These are phyloP conservation scores for Camelus dromedarius DNA, from an alignment of 2,113 vertebrate species.

Conservation along the genomic window DNA sequence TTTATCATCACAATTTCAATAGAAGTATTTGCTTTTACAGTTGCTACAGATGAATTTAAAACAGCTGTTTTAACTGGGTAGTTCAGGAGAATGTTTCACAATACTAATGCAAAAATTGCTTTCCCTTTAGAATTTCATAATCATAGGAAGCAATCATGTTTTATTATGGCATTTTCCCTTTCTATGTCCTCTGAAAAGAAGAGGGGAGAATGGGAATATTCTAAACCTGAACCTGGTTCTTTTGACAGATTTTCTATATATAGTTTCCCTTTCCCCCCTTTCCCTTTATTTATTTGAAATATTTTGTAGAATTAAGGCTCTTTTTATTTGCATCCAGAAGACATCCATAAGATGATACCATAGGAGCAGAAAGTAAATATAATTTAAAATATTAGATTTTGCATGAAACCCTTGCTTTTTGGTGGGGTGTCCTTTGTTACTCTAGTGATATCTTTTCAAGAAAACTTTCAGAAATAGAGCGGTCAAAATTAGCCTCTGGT, in stretches of 20 bases:
- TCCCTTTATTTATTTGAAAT: not conserved
- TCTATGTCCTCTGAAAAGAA: slow-evolving; percentile 60
- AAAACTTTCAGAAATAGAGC: slow-evolving; percentile 64
- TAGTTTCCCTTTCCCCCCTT: not conserved
- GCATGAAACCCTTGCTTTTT: not conserved
- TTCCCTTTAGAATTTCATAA: slow-evolving; percentile 63
- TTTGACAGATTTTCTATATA: slow-evolving; percentile 53
- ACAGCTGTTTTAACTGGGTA: slow-evolving; percentile 2
- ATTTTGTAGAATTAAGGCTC: not conserved
- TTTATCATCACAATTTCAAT: slow-evolving; percentile 80
- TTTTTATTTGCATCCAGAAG: slow-evolving; percentile 30
- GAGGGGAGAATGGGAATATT: slow-evolving; percentile 7
- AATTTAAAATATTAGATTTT: slow-evolving; percentile 40
- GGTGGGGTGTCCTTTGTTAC: not conserved
- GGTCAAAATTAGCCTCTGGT: slow-evolving; percentile 58
- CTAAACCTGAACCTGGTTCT: not conserved
- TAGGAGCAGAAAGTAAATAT: slow-evolving; percentile 58
- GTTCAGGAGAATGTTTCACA: slow-evolving; percentile 58
- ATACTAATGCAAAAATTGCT: slow-evolving; percentile 66
- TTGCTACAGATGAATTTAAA: slow-evolving; percentile 72
- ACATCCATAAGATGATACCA: not conserved
- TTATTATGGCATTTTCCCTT: slow-evolving; percentile 58
- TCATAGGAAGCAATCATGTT: slow-evolving; percentile 25
- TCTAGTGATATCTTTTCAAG: slow-evolving; percentile 43
- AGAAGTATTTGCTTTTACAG: slow-evolving; percentile 77